phyloP scores from a whole-genome alignment of 1,140 invertebrate genomes.

The Neotoxoptera formosana region DNA sequence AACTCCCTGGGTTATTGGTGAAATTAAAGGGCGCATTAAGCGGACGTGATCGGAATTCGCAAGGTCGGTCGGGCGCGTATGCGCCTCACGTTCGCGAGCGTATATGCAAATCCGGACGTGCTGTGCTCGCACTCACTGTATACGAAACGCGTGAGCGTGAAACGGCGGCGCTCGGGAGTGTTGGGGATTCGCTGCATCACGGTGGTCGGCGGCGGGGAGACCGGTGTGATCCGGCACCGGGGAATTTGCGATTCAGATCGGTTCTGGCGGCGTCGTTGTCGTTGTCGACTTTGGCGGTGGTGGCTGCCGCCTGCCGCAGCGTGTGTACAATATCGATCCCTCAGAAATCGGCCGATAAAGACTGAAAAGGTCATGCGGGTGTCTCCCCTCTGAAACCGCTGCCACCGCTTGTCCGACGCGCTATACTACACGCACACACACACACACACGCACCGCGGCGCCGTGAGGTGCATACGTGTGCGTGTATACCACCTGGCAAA shows the following conservation, averaged over 20 bases:
- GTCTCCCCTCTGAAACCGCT: neutral
- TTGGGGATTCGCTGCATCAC: neutral
- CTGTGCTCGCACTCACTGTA: neutral
- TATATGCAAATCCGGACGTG: conserved; percentile 46
- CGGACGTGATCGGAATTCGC: conserved; percentile 55
- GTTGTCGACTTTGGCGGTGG: neutral
- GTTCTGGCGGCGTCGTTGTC: neutral
- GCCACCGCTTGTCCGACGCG: neutral
- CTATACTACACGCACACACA: neutral
- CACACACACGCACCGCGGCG: neutral
- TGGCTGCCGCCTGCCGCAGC: neutral
- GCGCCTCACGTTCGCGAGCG: conserved; percentile 22
- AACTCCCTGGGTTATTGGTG: conserved; percentile 46
- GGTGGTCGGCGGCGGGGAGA: neutral
- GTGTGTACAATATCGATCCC: conserved; percentile 50
- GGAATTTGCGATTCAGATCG: conserved; percentile 54
- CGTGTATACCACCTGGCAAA: conserved; percentile 34
- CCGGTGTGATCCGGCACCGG: neutral
- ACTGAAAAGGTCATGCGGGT: conserved; percentile 51
- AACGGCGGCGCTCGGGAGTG: conserved; percentile 4
- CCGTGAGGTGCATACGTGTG: neutral
- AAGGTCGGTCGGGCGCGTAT: neutral
- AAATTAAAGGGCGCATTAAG: conserved; percentile 55
- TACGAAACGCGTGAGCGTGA: neutral
- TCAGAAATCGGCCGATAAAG: conserved; percentile 53